These are phyloP conservation scores for Diplodus sargus DNA, from an alignment of 2,797 vertebrate species.

Conservation along the genomic window DNA sequence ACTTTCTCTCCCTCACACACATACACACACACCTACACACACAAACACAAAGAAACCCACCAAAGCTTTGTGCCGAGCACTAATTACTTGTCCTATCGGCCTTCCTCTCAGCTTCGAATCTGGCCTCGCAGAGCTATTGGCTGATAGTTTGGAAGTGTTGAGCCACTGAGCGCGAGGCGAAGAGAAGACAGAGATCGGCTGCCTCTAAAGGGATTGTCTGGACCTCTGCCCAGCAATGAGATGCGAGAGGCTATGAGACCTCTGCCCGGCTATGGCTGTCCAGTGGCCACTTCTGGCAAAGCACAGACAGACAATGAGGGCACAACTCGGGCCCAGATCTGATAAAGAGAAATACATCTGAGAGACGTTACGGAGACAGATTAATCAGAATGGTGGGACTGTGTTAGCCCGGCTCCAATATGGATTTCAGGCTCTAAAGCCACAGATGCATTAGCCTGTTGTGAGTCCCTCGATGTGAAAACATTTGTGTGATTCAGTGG, in stretches of 20 bases:
- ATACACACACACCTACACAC: not conserved
- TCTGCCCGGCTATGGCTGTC: constrained; percentile 41
- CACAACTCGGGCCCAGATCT: constrained; percentile 54
- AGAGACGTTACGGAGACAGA: constrained; percentile 41
- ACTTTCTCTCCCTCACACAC: not conserved
- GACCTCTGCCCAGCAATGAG: constrained; percentile 51
- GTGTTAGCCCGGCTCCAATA: constrained; percentile 25
- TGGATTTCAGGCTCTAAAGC: constrained; percentile 24
- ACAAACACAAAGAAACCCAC: constrained; percentile 35
- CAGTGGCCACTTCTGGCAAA: constrained; percentile 47
- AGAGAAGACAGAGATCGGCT: constrained; percentile 48
- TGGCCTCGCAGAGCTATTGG: constrained; percentile 34
- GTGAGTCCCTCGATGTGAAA: not conserved
- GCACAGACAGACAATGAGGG: constrained; percentile 45
- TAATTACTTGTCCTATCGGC: constrained; percentile 66
- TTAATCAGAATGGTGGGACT: constrained; percentile 31
- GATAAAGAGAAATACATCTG: constrained; percentile 56
- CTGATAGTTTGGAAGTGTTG: constrained; percentile 43
- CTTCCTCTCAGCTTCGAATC: constrained; percentile 33
- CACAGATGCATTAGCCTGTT: constrained; percentile 3
- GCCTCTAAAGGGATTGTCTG: constrained; percentile 55
- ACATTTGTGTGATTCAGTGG: not conserved
- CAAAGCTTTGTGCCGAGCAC: constrained; percentile 23
- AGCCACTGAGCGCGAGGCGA: constrained; percentile 38
- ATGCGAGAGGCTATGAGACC: constrained; percentile 46